Evolutionary conservation across 1,140 invertebrate species (phyloP), one percentile per base, ranked within the genome.

Genomic region (Drosophila novamexicana): DNA sequence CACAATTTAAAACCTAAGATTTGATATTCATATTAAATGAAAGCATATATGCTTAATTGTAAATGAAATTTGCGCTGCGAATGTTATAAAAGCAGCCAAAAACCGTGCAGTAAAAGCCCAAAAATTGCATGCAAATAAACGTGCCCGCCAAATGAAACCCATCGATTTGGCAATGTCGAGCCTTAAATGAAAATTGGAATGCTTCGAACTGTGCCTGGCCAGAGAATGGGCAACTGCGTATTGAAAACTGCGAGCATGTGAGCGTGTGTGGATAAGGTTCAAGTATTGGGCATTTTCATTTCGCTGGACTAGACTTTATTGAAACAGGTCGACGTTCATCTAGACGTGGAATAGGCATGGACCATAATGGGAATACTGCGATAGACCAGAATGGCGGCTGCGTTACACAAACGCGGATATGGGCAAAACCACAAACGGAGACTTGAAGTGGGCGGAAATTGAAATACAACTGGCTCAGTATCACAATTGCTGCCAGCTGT

Each of bases 261-360:
- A 47, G 16, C 29, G 14, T 39, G 50, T 68, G 79, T 45, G 66
- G 65, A 78, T 81, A 81, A 69, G 75, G 65, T 53, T 52, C 14
- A 49, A 40, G 49, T 58, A 45, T 62, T 44, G 56, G 34, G 58
- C 52, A 63, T 63, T 66, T 83, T 65, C 59, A 65, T 75, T 75
- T 79, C 71, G 64, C 63, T 57, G 58, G 70, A 50, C 58, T 72
- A 18, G 63, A 65, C 59, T 75, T 72, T 76, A 83, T 83, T 83
- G 80, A 68, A 79, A 69, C 49, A 59, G 81, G 50, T 63, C 52
- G 52, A 50, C 40, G 49, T 67, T 34, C 71, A 75, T 82, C 59
- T 72, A 34, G 65, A 44, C 50, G 42, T 50, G 12, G 45, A 36
- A 59, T 37, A 56, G 34, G 47, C 56, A 63, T 42, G n/a, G 52